phyloP scores from a whole-genome alignment of 2,888 invertebrate species.

The Eutolmus rufibarbis region DNA sequence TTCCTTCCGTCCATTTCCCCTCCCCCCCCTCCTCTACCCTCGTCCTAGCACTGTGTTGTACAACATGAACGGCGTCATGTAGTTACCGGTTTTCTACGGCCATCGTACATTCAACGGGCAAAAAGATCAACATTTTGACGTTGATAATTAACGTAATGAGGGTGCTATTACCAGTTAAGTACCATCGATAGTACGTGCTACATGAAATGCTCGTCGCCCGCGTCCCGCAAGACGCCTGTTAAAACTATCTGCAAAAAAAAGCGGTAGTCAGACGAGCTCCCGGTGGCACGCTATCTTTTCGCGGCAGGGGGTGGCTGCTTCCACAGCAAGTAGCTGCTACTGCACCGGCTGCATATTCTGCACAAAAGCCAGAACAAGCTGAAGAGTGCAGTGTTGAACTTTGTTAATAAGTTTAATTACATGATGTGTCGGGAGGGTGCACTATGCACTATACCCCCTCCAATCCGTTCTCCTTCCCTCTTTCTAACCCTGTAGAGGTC shows the following conservation, averaged over 20 bases:
- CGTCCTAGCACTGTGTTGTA: neutral
- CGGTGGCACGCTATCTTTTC: constrained; percentile 1
- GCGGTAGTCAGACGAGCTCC: neutral
- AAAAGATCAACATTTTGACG: constrained; percentile 32
- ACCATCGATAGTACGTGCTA: constrained; percentile 19
- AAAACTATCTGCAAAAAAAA: constrained; percentile 8
- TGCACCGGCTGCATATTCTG: neutral
- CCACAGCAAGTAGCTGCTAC: constrained; percentile 1
- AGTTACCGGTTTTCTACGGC: constrained; percentile 11
- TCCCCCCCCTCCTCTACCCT: neutral
- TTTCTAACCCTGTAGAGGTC: neutral
- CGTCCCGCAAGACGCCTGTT: neutral
- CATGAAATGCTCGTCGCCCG: neutral
- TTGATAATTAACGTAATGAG: constrained; percentile 38
- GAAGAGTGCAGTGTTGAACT: constrained; percentile 3
- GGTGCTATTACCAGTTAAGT: constrained; percentile 29
- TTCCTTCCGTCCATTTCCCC: neutral
- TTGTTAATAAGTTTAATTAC: constrained; percentile 38
- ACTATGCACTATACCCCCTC: neutral
- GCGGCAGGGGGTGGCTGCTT: neutral
- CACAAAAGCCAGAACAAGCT: neutral
- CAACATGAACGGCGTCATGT: constrained; percentile 15
- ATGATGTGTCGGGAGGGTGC: neutral
- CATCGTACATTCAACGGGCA: neutral
- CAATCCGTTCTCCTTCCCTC: too few species aligned